These are phyloP conservation scores for Phocoena sinus DNA, from an alignment of 2,113 vertebrate genomes.

Conservation along the genomic window DNA sequence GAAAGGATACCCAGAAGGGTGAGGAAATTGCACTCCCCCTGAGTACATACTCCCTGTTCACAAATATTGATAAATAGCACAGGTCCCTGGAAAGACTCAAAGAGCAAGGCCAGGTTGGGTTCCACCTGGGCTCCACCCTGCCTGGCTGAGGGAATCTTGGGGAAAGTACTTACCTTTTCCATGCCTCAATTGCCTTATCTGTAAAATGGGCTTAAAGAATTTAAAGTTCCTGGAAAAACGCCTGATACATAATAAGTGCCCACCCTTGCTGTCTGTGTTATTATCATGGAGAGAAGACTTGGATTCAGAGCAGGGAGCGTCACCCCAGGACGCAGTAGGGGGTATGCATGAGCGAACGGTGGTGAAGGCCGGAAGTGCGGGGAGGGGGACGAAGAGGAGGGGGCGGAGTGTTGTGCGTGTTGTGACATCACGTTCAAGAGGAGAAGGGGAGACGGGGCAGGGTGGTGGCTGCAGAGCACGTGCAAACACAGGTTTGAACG, in stretches of 20 bases:
- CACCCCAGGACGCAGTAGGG: too few relatives aligned
- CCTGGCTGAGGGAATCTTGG: background rate
- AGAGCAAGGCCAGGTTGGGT: background rate
- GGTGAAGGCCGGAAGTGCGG: background rate
- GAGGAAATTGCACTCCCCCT: background rate
- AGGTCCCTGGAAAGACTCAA: background rate
- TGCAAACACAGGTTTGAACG: background rate
- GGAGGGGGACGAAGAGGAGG: accelerated
- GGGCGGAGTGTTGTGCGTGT: background rate
- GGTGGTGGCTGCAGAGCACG: accelerated
- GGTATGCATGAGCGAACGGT: background rate
- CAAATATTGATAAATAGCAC: background rate
- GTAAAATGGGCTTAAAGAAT: background rate
- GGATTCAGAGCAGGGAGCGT: background rate
- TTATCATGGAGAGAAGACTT: background rate
- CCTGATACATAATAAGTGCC: too few relatives aligned
- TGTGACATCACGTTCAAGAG: accelerated
- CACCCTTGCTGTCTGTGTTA: background rate
- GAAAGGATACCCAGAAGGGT: background rate
- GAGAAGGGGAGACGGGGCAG: background rate
- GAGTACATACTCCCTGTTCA: background rate
- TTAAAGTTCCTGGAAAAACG: background rate
- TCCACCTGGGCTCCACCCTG: background rate
- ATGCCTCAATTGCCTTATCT: background rate
- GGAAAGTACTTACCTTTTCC: background rate